Percentiles rank a stretch among this genome's conserved stretches.
phyloP scores from a whole-genome alignment of 2,888 invertebrate genomes.

The Oasisia sp. region DNA sequence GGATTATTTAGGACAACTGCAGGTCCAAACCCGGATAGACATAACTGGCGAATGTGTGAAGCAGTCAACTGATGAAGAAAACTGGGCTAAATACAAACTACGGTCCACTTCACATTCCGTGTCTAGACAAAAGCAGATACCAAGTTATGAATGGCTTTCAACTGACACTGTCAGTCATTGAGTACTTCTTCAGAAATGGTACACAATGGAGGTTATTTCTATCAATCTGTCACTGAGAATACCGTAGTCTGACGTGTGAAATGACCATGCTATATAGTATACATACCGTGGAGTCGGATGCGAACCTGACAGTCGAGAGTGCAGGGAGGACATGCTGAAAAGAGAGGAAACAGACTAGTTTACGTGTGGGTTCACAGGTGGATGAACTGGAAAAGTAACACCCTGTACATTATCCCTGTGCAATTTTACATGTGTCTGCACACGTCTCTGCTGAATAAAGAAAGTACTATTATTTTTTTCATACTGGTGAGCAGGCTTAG shows the following conservation, averaged over 20 bases:
- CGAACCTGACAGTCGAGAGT: slow-evolving; percentile 24
- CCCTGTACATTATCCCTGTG: background rate
- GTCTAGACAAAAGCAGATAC: background rate
- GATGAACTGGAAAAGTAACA: background rate
- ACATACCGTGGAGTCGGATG: slow-evolving; percentile 35
- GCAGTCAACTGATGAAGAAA: too few relatives aligned
- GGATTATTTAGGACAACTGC: too few relatives aligned
- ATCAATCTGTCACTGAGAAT: background rate
- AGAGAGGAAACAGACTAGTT: background rate
- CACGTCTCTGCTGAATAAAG: background rate
- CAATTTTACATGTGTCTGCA: background rate
- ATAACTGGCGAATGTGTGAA: too few relatives aligned
- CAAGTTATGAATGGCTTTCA: background rate
- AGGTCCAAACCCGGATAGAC: too few relatives aligned
- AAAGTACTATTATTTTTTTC: too few relatives aligned
- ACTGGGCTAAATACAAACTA: too few relatives aligned
- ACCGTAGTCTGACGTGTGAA: background rate
- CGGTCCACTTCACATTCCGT: too few relatives aligned
- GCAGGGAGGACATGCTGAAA: slow-evolving; percentile 33
- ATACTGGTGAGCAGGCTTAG: too few relatives aligned
- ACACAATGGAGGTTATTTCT: background rate
- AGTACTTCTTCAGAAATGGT: background rate
- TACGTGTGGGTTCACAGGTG: background rate
- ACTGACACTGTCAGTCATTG: background rate
- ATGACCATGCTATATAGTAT: slow-evolving; percentile 23